Percentiles rank a stretch among this genome's conserved stretches.
These are phyloP conservation scores for Prorops nasuta DNA, from an alignment of 1,140 invertebrate genomes.

Conservation along the genomic window DNA sequence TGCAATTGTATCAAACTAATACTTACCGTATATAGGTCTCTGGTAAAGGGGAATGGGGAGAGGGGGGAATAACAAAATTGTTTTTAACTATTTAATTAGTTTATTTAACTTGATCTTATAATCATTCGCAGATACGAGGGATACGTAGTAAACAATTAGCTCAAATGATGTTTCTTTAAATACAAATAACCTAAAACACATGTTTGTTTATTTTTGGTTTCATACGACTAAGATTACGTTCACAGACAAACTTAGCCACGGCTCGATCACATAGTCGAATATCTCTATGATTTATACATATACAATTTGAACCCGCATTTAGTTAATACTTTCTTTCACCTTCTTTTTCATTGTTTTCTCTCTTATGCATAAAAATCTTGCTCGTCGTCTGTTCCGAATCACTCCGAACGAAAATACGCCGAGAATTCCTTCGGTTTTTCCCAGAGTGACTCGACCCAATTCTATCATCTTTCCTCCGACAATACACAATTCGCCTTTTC, in stretches of 20 bases:
- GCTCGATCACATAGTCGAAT: neutral
- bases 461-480: no score
- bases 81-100: slow-evolving; percentile 28
- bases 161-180: slow-evolving; percentile 27
- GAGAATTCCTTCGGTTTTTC: no score
- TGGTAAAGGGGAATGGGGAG: no score
- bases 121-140: slow-evolving; percentile 28
- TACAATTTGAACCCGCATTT: slow-evolving; percentile 31
- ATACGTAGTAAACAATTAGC: slow-evolving; percentile 32
- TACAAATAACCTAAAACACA: slow-evolving; percentile 35
- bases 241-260: slow-evolving; percentile 21
- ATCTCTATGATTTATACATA: slow-evolving; percentile 24
- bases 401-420: no score
- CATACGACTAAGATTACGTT: slow-evolving; percentile 23
- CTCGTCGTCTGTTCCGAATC: no score
- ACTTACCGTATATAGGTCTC: no score
- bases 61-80: neutral
- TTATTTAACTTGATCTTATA: slow-evolving; percentile 33
- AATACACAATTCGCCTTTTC: no score
- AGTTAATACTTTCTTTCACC: no score
- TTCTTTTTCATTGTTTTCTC: no score
- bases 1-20: no score
- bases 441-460: no score
- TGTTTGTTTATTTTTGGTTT: slow-evolving; percentile 7
- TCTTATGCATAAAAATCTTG: no score